A percentile compares a stretch with the other conserved stretches of the same genome.
These are phyloP conservation scores for Felis chaus DNA, from an alignment of 2,113 vertebrate species.

Conservation along the genomic window DNA sequence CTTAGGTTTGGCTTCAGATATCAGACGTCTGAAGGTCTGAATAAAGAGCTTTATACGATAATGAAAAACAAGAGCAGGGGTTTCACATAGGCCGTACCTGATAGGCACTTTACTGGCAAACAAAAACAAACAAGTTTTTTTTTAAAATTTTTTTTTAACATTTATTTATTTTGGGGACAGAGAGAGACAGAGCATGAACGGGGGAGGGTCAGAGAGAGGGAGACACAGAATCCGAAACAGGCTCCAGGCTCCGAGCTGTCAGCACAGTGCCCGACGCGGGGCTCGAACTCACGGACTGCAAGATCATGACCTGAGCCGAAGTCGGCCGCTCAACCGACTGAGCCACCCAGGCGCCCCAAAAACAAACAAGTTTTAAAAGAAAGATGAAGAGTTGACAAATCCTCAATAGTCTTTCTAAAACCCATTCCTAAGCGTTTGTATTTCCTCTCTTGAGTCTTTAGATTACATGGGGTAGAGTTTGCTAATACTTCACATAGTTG, in stretches of 20 bases:
- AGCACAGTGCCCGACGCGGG: no score
- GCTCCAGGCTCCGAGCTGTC: no score
- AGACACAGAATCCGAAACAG: no score
- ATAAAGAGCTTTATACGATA: constrained; percentile 59
- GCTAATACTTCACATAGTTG: constrained; percentile 36
- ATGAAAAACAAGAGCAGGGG: constrained; percentile 75
- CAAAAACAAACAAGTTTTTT: constrained; percentile 76
- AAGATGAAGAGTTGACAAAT: constrained; percentile 74
- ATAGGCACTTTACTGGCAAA: constrained; percentile 76
- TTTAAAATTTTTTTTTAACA: no score
- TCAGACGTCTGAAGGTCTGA: constrained; percentile 43
- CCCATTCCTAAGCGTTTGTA: constrained; percentile 75
- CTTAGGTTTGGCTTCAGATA: constrained; percentile 69
- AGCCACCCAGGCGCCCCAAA: constrained; percentile 36
- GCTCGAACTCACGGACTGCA: no score
- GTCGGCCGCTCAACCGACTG: no score
- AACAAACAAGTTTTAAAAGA: constrained; percentile 78
- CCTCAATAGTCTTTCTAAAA: constrained; percentile 74
- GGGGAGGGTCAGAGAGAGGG: no score
- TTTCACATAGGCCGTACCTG: constrained; percentile 74
- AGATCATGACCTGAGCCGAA: no score
- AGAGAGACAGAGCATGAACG: no score
- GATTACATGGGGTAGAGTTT: constrained; percentile 50
- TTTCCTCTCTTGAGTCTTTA: constrained; percentile 73
- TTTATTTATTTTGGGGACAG: no score